Evolutionary conservation across 1,140 invertebrate genomes (phyloP), one percentile per base, ranked within the genome.

Genomic region (Physella acuta): DNA sequence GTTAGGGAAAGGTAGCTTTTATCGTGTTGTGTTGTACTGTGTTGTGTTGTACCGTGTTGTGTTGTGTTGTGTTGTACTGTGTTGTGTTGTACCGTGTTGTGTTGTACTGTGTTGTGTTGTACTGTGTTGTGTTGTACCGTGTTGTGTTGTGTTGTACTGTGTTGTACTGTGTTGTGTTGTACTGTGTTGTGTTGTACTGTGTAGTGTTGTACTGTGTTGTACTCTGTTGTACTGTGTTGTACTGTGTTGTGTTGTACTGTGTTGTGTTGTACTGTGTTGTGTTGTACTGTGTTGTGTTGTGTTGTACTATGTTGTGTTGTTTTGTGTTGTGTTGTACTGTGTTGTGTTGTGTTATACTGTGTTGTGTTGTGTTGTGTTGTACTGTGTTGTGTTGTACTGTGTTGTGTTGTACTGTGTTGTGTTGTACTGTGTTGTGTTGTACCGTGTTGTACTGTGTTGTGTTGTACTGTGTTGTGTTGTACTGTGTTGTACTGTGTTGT

Each of bases 11-110:
- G n/a, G n/a, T n/a, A n/a, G n/a, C n/a, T 24, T 55, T 28, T 67
- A 67, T 67, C 36, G 64, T 67, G 36, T 67, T 55, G 64, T 67
- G 56, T 67, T 64, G 62, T 51, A 64, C 39, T 64, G 44, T 31
- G 28, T 5, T 64, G 37, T 64, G n/a, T 64, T 64, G 16, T 55
- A 55, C 26, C 26, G 53, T 55, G 26, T 26, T 55, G 37, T 52
- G 28, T 51, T 39, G 28, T 51, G 30, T 26, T 64, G 62, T 31
- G 30, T 14, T 64, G 17, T 64, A 31, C 51, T 64, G 62, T 26
- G 28, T 49, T 64, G 37, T 30, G 30, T 64, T 49, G 24, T 51
- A 51, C 51, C 51, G 20, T 51, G 20, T 51, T 64, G 20, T 51
- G 51, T 51, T 51, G 26, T 51, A 24, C 31, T 64, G n/a, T 49